phyloP scores from a whole-genome alignment of 2,113 vertebrate genomes.

The Regulus satrapa region DNA sequence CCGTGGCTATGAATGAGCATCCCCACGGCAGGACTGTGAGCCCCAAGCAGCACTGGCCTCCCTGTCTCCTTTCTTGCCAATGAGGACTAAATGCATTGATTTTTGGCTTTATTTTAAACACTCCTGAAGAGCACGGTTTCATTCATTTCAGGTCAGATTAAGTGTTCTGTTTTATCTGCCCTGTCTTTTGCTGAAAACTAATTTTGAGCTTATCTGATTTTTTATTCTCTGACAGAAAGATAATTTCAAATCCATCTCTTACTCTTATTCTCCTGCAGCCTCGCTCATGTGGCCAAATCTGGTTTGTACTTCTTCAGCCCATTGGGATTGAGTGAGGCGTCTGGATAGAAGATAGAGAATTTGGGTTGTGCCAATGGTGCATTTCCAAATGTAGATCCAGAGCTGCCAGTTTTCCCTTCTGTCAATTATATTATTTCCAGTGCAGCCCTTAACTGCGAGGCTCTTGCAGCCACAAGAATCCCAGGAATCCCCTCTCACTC shows the following conservation, averaged over 20 bases:
- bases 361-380: not conserved
- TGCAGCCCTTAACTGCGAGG: not conserved
- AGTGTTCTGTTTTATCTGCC: not conserved
- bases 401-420: not conserved
- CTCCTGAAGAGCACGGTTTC: not conserved
- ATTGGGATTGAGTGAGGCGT: not conserved
- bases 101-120: not conserved
- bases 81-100: not conserved
- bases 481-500: not conserved
- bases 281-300: accelerated
- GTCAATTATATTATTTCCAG: not conserved
- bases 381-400: not conserved
- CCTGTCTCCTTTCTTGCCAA: not conserved
- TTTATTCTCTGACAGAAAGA: not conserved
- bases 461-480: not conserved
- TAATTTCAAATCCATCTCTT: not conserved
- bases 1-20: not conserved
- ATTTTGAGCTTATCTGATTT: not conserved
- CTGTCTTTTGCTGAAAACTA: not conserved
- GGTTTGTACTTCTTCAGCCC: not conserved
- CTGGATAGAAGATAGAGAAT: not conserved
- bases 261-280: not conserved
- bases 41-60: not conserved
- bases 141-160: not conserved
- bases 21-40: not conserved